Percentiles rank a stretch among this genome's conserved stretches.
These are phyloP conservation scores for Pogonocherus hispidulus DNA, from an alignment of 2,888 invertebrate species.

Conservation along the genomic window DNA sequence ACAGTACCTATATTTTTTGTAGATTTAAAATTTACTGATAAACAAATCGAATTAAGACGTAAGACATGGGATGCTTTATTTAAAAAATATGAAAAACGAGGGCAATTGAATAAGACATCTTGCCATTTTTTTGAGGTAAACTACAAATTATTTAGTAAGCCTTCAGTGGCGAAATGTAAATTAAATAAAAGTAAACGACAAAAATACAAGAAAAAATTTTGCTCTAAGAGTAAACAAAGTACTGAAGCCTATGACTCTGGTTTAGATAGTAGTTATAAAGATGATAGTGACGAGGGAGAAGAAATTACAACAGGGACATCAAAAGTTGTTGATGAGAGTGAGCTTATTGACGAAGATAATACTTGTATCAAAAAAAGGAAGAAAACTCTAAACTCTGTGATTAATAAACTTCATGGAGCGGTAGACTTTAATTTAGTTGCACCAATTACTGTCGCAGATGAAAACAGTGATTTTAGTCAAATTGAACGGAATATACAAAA, in stretches of 20 bases:
- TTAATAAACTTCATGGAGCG: too few species aligned
- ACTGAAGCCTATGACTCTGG: background rate
- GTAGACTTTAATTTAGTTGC: too few species aligned
- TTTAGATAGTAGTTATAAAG: background rate
- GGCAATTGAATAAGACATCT: background rate
- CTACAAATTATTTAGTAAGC: constrained; percentile 9
- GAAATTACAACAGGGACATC: too few species aligned
- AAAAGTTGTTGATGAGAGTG: too few species aligned
- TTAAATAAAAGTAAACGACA: background rate
- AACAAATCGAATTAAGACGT: background rate
- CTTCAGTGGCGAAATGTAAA: background rate
- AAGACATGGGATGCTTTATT: constrained; percentile 1
- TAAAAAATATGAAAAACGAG: constrained; percentile 12
- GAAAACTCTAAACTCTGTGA: too few species aligned
- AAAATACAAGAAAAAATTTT: background rate
- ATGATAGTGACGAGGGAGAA: background rate
- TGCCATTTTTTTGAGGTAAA: background rate
- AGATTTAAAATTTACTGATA: background rate
- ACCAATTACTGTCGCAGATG: too few species aligned
- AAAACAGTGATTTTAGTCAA: too few species aligned
- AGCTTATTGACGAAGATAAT: too few species aligned
- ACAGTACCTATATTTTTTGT: too few species aligned
- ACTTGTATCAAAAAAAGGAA: too few species aligned
- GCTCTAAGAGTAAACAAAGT: background rate
- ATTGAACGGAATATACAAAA: too few species aligned